A percentile compares a stretch with the other conserved stretches of the same genome.
Conservation (phyloP, 2,888 invertebrate genomes). For the Ormyrus nitidulus region DNA sequence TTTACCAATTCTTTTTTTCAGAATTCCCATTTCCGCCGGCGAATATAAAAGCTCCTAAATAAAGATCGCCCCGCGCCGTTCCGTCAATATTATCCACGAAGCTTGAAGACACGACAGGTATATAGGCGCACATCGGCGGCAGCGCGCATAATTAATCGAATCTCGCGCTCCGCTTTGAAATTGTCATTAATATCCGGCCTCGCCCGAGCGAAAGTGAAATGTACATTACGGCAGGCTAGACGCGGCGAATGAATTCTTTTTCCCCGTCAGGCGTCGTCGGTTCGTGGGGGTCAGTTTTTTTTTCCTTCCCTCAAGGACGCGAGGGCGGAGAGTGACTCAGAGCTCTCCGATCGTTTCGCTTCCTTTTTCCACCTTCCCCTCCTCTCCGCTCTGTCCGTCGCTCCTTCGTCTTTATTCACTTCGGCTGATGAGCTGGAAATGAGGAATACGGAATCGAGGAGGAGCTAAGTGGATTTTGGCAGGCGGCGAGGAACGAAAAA, state of each 20-base stretch:
- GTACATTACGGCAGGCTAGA: conserved; percentile 5
- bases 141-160: conserved; percentile 40
- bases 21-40: too few relatives aligned
- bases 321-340: conserved; percentile 32
- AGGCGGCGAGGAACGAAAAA: background rate
- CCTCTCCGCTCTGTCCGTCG: background rate
- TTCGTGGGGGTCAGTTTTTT: background rate
- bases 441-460: conserved; percentile 14
- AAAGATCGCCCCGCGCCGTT: too few relatives aligned
- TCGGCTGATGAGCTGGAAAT: conserved; percentile 38
- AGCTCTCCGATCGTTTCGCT: conserved; percentile 32
- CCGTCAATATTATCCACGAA: too few relatives aligned
- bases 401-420: conserved; percentile 31
- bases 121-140: background rate
- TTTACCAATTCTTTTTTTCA: too few relatives aligned
- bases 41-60: too few relatives aligned
- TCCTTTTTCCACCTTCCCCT: background rate
- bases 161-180: conserved; percentile 16
- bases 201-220: conserved; percentile 35
- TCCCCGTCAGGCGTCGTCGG: background rate
- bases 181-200: conserved; percentile 33
- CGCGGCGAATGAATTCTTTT: background rate
- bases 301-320: conserved; percentile 43
- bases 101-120: too few relatives aligned
- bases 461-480: background rate